phyloP scores from a whole-genome alignment of 1,140 invertebrate species.

The Matsumurasca onukii region DNA sequence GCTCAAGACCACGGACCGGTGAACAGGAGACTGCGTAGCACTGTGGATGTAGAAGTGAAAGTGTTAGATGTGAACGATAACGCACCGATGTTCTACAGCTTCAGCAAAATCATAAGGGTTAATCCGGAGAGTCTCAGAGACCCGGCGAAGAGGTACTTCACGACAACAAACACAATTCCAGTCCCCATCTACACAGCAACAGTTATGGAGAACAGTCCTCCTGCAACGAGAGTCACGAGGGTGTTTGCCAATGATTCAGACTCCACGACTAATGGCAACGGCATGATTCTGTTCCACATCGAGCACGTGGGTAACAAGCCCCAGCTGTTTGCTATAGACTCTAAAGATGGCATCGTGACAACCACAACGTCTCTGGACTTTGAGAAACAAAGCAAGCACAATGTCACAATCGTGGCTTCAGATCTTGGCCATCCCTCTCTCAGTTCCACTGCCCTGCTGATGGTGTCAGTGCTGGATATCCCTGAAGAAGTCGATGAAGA shows the following conservation, averaged over 20 bases:
- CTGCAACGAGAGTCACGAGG: conserved; percentile 66
- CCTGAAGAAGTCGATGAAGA: conserved; percentile 50
- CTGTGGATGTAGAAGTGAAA: conserved; percentile 75
- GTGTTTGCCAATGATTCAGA: conserved; percentile 85
- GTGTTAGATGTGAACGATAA: conserved; percentile 81
- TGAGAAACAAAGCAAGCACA: conserved; percentile 63
- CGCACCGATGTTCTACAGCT: conserved; percentile 62
- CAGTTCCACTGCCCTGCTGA: conserved; percentile 72
- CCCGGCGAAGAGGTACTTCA: conserved; percentile 21
- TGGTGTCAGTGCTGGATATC: conserved; percentile 64
- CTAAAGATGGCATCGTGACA: conserved; percentile 75
- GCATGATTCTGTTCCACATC: conserved; percentile 72
- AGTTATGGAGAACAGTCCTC: conserved; percentile 64
- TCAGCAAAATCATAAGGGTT: conserved; percentile 49
- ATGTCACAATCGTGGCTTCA: conserved; percentile 77
- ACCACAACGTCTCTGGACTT: conserved; percentile 73
- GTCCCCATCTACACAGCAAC: conserved; percentile 70
- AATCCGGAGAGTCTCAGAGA: conserved; percentile 13
- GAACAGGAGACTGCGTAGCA: conserved; percentile 61
- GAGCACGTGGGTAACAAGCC: conserved; percentile 58
- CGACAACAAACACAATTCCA: conserved; percentile 28
- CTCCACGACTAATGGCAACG: conserved; percentile 76
- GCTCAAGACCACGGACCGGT: conserved; percentile 68
- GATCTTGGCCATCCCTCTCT: conserved; percentile 80
- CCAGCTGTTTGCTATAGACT: conserved; percentile 75